Evolutionary conservation across 2,113 vertebrate genomes (phyloP).

Genomic region (Ellobius talpinus): DNA sequence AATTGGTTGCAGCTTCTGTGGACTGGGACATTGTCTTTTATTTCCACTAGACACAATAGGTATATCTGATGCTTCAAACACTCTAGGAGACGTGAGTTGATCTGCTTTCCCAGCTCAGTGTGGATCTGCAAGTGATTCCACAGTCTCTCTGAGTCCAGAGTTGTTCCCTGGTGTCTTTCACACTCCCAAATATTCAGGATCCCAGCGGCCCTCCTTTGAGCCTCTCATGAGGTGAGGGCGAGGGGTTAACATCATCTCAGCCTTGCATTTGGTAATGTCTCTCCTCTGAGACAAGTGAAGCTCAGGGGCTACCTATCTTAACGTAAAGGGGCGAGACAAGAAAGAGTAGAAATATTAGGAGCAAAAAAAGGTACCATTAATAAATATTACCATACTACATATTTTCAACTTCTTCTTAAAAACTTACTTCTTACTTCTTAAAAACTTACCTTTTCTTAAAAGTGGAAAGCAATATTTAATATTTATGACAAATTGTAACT

Average conservation of each 20-base stretch:
- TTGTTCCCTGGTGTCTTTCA: not conserved
- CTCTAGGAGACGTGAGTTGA: not conserved
- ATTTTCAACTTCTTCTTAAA: not conserved
- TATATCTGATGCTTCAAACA: not conserved
- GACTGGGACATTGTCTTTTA: not conserved
- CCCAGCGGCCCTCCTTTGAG: not conserved
- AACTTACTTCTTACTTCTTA: too few relatives aligned
- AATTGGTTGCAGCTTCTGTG: not conserved
- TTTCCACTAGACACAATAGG: not conserved
- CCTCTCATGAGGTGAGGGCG: not conserved
- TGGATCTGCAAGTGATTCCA: not conserved
- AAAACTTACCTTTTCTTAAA: not conserved
- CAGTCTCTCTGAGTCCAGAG: not conserved
- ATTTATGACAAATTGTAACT: slow-evolving; percentile 1
- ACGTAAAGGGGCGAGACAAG: not conserved
- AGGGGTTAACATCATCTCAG: not conserved
- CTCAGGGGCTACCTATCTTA: not conserved
- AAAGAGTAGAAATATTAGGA: not conserved
- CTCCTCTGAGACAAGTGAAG: slow-evolving; percentile 11
- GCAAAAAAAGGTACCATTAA: not conserved
- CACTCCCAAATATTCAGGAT: not conserved
- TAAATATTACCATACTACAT: slow-evolving; percentile 1
- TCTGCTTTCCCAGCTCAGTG: not conserved
- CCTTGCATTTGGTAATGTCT: not conserved
- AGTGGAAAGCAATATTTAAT: not conserved